Conservation (phyloP, 2,888 invertebrate species). For the Rotaria sp. region DNA sequence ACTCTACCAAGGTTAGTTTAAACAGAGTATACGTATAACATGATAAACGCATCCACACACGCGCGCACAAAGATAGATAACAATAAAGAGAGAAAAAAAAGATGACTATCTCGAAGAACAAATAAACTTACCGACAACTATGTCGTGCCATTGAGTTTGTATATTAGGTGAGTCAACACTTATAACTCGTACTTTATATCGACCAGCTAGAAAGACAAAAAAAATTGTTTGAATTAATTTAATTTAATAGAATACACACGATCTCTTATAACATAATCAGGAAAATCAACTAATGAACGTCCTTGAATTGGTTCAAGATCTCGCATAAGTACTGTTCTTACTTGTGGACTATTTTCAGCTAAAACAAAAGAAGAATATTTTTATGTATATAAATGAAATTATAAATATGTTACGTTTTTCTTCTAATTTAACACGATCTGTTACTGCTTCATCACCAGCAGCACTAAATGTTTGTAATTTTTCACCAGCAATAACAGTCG, state of each 20-base stretch:
- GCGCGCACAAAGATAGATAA: not conserved
- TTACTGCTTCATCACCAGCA: not conserved
- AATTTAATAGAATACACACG: not conserved
- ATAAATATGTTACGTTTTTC: not conserved
- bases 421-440: constrained; percentile 19
- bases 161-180: not conserved
- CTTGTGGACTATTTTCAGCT: not conserved
- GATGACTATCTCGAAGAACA: not conserved
- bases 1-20: not conserved
- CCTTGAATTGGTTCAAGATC: constrained; percentile 22
- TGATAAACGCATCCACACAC: not conserved
- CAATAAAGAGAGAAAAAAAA: not conserved
- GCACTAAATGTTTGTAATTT: constrained; percentile 27
- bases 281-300: constrained; percentile 19
- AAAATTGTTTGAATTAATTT: too few relatives aligned
- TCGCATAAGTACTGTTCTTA: not conserved
- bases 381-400: not conserved
- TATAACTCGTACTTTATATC: constrained; percentile 1
- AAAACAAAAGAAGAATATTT: not conserved
- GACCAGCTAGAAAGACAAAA: not conserved
- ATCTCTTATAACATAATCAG: not conserved
- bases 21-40: not conserved
- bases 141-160: not conserved
- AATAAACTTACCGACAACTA: constrained; percentile 10
- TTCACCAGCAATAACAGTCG: constrained; percentile 6